Evolutionary conservation across 2,113 vertebrate genomes (phyloP).

Genomic region (Hemibagrus wyckioides): DNA sequence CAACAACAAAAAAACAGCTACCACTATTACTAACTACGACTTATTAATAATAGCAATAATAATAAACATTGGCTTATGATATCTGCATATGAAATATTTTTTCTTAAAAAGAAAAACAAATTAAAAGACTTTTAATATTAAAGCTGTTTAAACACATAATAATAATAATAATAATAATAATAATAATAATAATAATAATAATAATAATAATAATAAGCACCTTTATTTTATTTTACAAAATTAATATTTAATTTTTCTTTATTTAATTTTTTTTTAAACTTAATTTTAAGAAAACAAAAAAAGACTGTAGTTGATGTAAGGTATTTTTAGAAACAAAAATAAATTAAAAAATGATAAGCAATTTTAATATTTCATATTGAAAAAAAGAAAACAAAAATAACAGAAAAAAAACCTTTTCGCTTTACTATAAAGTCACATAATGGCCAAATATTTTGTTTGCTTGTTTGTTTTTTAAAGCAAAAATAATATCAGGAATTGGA

Average conservation of each 20-base stretch:
- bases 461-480: not conserved
- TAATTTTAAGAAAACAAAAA: not conserved
- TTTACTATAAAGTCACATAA: not conserved
- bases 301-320: not conserved
- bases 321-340: not conserved
- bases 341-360: not conserved
- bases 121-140: not conserved
- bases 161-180: constrained; percentile 12
- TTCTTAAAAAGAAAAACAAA: not conserved
- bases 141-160: not conserved
- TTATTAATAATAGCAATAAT: not conserved
- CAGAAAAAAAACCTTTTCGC: not conserved
- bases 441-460: not conserved
- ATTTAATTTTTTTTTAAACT: not conserved
- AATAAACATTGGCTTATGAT: not conserved
- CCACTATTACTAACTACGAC: not conserved
- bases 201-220: not conserved
- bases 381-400: not conserved
- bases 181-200: constrained; percentile 7
- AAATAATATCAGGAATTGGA: not conserved
- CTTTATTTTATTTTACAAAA: no score
- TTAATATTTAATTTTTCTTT: not conserved
- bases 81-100: not conserved
- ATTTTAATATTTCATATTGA: not conserved
- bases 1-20: not conserved